Evolutionary conservation across 23 tunicate genomes (phyloP), one percentile per base, ranked within the genome.

Genomic region (Diplosoma virens): DNA sequence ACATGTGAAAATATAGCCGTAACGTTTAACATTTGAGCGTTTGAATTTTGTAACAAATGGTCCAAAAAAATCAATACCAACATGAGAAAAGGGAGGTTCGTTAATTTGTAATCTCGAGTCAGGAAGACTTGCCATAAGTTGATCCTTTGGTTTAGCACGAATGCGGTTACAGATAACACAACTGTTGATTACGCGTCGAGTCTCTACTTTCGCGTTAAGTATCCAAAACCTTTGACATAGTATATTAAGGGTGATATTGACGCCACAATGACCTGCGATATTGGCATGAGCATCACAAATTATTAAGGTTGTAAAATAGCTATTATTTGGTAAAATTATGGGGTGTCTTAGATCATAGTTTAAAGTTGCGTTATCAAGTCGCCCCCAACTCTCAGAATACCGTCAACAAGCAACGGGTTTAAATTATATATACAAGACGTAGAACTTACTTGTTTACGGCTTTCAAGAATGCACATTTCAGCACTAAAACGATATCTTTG

Each of bases 341-440:
- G 75, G 75, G 35, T 68, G 75, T 34, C 21, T 68, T 6, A 35
- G 7, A 6, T 68, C 54, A 37, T 33, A 68, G 6, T 20, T 7
- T 29, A 68, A 21, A 3, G 21, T 5, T 3, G 52, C 35, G 26
- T 34, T 68, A 9, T 33, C 55, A 3, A 68, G 27, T 20, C 75
- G 25, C 35, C 75, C 75, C 75, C 75, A 2, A 68, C 53, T 25
- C 55, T 33, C 25, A 68, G 16, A 7, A 68, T 2, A 6, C 54
- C 25, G 23, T 68, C 28, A 23, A 68, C 75, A 3, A 68, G 25
- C 9, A 68, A 20, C 5, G 75, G 75, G 35, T 37, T 68, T 24
- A 68, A 25, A 53, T 68, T 33, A 34, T 68, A 35, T 5, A 68
- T 4, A 5, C 25, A 25, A 55, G 61, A 55, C 3, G 61, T 17